phyloP scores from a whole-genome alignment of 2,113 vertebrate species.

The Progne subis region DNA sequence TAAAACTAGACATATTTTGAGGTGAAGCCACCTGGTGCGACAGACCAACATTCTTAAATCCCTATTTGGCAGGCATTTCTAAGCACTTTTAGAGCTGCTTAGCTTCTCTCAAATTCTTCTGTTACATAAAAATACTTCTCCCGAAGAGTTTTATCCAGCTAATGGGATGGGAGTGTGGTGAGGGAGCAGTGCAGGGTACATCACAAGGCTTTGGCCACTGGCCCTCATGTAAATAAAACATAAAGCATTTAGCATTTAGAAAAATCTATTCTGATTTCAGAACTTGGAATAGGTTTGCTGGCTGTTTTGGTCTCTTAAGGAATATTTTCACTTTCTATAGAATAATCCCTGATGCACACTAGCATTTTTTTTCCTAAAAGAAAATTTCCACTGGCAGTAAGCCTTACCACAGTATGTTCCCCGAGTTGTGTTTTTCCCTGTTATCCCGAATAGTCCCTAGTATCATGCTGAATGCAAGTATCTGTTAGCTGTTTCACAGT shows the following conservation, averaged over 20 bases:
- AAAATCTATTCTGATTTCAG: background rate
- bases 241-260: background rate
- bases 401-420: background rate
- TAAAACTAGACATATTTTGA: background rate
- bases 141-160: constrained; percentile 35
- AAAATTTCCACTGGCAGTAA: background rate
- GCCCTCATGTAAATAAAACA: background rate
- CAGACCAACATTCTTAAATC: constrained; percentile 43
- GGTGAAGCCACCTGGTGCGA: background rate
- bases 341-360: background rate
- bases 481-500: background rate
- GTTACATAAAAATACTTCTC: constrained; percentile 58
- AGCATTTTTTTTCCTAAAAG: background rate
- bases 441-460: background rate
- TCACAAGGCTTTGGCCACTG: background rate
- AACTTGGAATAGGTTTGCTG: background rate
- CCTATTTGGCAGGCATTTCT: constrained; percentile 34
- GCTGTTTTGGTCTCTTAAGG: background rate
- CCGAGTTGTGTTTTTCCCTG: background rate
- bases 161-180: background rate
- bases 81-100: constrained; percentile 59
- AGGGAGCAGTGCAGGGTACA: background rate
- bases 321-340: background rate
- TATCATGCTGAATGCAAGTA: background rate
- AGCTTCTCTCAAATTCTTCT: constrained; percentile 51